Evolutionary conservation across 2,888 invertebrate genomes (phyloP).

Genomic region (Salpingus planirostris): DNA sequence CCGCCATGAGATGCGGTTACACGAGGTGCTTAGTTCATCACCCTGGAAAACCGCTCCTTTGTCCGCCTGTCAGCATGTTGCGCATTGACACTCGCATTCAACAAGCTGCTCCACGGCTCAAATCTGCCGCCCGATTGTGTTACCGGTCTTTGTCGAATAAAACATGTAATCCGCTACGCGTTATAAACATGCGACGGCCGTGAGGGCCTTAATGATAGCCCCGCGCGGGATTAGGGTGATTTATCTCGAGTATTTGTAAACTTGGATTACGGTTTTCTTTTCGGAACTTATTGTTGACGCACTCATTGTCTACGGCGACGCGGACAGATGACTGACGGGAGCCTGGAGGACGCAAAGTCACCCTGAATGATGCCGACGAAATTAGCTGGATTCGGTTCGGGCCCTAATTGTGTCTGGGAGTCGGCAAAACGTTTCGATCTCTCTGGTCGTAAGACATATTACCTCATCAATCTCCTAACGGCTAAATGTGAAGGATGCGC

Average conservation of each 20-base stretch:
- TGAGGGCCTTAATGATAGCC: conserved; percentile 31
- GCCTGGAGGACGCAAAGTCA: too few relatives aligned
- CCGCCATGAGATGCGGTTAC: conserved; percentile 32
- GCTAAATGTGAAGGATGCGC: too few relatives aligned
- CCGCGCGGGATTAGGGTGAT: conserved; percentile 35
- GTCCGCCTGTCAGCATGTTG: conserved; percentile 38
- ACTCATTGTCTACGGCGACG: conserved; percentile 21
- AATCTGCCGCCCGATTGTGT: conserved; percentile 27
- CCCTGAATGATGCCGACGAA: too few relatives aligned
- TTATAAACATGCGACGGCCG: conserved; percentile 33
- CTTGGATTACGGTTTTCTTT: conserved; percentile 32
- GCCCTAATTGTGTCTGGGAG: too few relatives aligned
- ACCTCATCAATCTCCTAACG: too few relatives aligned
- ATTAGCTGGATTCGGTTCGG: too few relatives aligned
- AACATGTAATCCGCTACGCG: conserved; percentile 39
- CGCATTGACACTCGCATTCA: conserved; percentile 38
- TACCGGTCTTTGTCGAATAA: conserved; percentile 32
- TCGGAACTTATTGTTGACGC: conserved; percentile 26
- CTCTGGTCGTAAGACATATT: too few relatives aligned
- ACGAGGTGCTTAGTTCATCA: conserved; percentile 39
- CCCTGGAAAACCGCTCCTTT: conserved; percentile 42
- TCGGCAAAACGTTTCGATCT: too few relatives aligned
- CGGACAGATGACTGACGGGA: conserved; percentile 11
- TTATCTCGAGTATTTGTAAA: conserved; percentile 40
- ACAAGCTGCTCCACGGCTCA: conserved; percentile 33